Evolutionary conservation across 2,888 invertebrate genomes (phyloP), one percentile per base, ranked within the genome.

Genomic region (Koerneria pararmatus): DNA sequence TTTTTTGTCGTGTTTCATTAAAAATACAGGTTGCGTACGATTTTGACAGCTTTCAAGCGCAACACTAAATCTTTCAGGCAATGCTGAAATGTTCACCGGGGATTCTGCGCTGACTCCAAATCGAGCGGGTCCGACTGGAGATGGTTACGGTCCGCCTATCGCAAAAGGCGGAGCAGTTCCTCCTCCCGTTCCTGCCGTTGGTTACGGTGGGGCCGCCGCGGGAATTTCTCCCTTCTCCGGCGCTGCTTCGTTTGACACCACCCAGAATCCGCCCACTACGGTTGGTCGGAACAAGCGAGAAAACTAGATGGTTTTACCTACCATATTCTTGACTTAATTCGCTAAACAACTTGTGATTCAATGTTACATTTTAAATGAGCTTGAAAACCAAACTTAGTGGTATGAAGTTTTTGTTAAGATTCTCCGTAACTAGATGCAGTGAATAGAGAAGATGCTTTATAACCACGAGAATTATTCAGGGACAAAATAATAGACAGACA

Each of bases 41-140:
- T n/a, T n/a, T n/a, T n/a, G n/a, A n/a, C n/a, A n/a, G n/a, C n/a
- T n/a, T n/a, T n/a, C n/a, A n/a, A n/a, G n/a, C n/a, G n/a, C n/a
- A n/a, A n/a, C n/a, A n/a, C n/a, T n/a, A n/a, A n/a, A n/a, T n/a
- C n/a, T n/a, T n/a, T n/a, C n/a, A n/a, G n/a, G n/a, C n/a, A n/a
- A n/a, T n/a, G n/a, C n/a, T n/a, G n/a, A n/a, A n/a, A n/a, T n/a
- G 64, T 80, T 80, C 72, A 80, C 80, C 24, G 82, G 82, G 8
- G 82, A 82, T 6, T 79, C 79, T 6, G 82, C 78, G 1, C 60
- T 80, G 24, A 69, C 70, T 5, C 77, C 80, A 1, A 82, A 80
- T 62, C 58, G 69, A 4, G 72, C 71, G 24, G 82, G 82, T 37
- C 82, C 82, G 29, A 78, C 77, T 22, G 82, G 82, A 37, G 82